Percentiles rank a stretch among this genome's conserved stretches.
These are phyloP conservation scores for Drosophila bocki DNA, from an alignment of 1,140 invertebrate species.

Conservation along the genomic window DNA sequence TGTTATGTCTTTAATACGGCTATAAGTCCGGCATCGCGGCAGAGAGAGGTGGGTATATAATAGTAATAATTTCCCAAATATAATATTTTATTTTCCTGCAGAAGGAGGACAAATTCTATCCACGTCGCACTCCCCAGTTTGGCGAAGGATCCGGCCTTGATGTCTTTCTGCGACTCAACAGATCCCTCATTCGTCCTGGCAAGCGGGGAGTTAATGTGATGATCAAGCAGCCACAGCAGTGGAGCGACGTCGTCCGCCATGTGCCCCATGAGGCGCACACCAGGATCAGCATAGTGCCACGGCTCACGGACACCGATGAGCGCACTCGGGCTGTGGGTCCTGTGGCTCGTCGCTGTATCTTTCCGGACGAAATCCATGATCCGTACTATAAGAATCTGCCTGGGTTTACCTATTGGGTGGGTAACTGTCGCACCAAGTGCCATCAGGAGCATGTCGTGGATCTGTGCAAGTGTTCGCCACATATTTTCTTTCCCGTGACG, in stretches of 20 bases:
- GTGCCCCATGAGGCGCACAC: slow-evolving; percentile 54
- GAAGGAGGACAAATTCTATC: slow-evolving; percentile 65
- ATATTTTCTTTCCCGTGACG: slow-evolving; percentile 61
- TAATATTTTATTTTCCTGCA: background rate
- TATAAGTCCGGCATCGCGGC: slow-evolving; percentile 31
- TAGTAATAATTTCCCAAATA: background rate
- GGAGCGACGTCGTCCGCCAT: slow-evolving; percentile 51
- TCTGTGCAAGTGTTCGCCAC: slow-evolving; percentile 67
- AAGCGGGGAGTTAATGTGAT: slow-evolving; percentile 62
- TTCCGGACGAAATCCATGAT: slow-evolving; percentile 60
- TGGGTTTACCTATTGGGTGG: slow-evolving; percentile 66
- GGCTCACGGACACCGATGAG: slow-evolving; percentile 44
- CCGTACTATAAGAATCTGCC: slow-evolving; percentile 67
- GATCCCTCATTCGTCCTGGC: slow-evolving; percentile 10
- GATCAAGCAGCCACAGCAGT: slow-evolving; percentile 72
- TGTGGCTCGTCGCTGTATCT: slow-evolving; percentile 53
- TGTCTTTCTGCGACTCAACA: slow-evolving; percentile 50
- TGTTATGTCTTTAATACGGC: slow-evolving; percentile 72
- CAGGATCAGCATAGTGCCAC: slow-evolving; percentile 51
- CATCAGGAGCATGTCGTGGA: slow-evolving; percentile 71
- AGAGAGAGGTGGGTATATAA: slow-evolving; percentile 34
- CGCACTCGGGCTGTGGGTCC: slow-evolving; percentile 45
- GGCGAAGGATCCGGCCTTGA: slow-evolving; percentile 63
- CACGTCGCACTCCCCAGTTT: slow-evolving; percentile 50
- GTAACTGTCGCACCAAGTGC: slow-evolving; percentile 72